Evolutionary conservation across 1,140 invertebrate species (phyloP), one percentile per base, ranked within the genome.

Genomic region (Drosophila nebulosa): DNA sequence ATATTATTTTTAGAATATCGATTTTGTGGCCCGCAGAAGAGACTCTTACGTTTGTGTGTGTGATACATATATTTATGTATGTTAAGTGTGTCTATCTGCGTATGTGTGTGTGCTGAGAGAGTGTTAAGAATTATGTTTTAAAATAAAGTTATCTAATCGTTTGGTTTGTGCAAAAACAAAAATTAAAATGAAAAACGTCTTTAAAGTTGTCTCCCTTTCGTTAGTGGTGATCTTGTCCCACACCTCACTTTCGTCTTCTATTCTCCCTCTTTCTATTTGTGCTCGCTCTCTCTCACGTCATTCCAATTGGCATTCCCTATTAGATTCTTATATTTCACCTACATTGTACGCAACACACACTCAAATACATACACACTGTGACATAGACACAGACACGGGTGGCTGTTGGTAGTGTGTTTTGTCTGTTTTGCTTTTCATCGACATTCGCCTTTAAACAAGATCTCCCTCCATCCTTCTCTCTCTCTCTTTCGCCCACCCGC

Each of bases 1-100:
- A 88, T 88, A 88, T 88, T 88, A 88, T 88, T 88, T 88, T 88
- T 88, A 88, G 83, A 88, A 88, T 88, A 88, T 88, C 84, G 83
- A 88, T 88, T 88, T 88, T 88, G 83, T 88, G 75, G 76, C 64
- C 73, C 75, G 72, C 75, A 74, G 60, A 60, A 69, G 57, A 60
- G 57, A 69, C 60, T 58, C 46, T 60, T 60, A 61, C 32, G 9
- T 21, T 46, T 27, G 59, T 69, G 63, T 69, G 57, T 85, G 53
- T 70, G 24, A 57, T 32, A 76, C 72, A 68, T 68, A 65, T 71
- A 65, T 69, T 59, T 68, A 66, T 73, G 68, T 68, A 21, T 52
- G 51, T 46, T 64, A 78, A 64, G 53, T 78, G 63, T 78, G 60
- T 68, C 64, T 66, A 59, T 68, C 32, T 42, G 56, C 39, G 57